Evolutionary conservation across 35 echinoderm and acorn worm species (phyloP), one percentile per base, ranked within the genome.

Genomic region (Nesometra sesokonis): DNA sequence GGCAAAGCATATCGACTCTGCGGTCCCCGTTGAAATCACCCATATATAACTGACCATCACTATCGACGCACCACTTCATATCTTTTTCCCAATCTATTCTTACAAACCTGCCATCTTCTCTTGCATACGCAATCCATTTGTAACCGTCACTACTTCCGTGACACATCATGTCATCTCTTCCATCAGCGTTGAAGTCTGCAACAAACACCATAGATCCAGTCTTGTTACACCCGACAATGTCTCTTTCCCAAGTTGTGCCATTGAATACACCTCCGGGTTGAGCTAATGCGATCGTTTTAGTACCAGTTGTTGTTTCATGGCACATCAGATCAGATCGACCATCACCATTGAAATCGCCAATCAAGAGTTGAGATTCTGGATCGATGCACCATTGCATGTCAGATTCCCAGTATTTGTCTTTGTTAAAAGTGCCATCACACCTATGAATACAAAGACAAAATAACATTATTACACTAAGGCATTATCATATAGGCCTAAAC

Each of bases 291-390:
- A 86, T 33, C 85, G 57, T 78, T 33, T 86, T 85, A 30, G 77
- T 78, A 5, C 83, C 83, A 17, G 0, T 86, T 7, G 11, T 84
- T 5, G 21, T 39, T 35, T 86, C 85, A 7, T 86, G 85, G 4
- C 85, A 86, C 33, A 86, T 7, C 76, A 86, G 0, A 38, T 86
- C 85, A 33, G 0, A 0, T 0, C 85, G 52, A 76, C 85, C 57
- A 31, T 86, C 85, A 21, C 85, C 85, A 37, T 86, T 86, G 31
- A 86, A 86, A 36, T 86, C 85, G 34, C 85, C 85, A 17, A 86
- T 35, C 31, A 77, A 76, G 33, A 86, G 52, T 86, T 86, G 47
- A 77, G 27, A 17, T 13, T 33, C 52, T 0, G 52, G 0, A 34
- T 86, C 57, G 27, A 36, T 31, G 34, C 85, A 78, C 76, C 85